These are phyloP conservation scores for Amblyteles armatorius DNA, from an alignment of 2,888 invertebrate genomes.

Conservation along the genomic window DNA sequence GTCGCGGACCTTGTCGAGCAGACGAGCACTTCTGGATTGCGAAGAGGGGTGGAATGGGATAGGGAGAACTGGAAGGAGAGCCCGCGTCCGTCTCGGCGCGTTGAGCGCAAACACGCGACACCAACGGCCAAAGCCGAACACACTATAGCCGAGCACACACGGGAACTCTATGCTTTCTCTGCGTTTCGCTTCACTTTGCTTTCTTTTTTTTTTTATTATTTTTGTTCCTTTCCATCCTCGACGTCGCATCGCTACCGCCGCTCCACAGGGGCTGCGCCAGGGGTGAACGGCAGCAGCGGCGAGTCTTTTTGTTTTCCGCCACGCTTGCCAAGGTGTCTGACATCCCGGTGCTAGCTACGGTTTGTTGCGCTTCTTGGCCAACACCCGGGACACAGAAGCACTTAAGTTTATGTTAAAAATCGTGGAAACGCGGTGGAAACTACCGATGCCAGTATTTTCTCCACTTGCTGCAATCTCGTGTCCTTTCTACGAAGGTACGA, in stretches of 20 bases:
- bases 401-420: conserved; percentile 56
- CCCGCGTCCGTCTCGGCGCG: conserved; percentile 40
- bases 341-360: conserved; percentile 58
- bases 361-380: conserved; percentile 58
- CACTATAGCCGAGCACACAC: conserved; percentile 25
- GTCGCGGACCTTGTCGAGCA: conserved; percentile 44
- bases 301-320: conserved; percentile 60
- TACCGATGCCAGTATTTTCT: conserved; percentile 21
- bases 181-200: conserved; percentile 1
- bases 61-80: conserved; percentile 18
- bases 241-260: conserved; percentile 22
- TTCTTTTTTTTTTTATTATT: conserved; percentile 17
- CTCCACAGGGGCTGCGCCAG: conserved; percentile 45
- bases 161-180: conserved; percentile 28
- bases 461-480: conserved; percentile 6
- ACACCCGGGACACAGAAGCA: conserved; percentile 25
- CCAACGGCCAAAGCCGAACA: conserved; percentile 55
- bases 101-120: conserved; percentile 45
- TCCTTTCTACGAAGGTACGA: not conserved
- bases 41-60: conserved; percentile 34
- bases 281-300: conserved; percentile 31
- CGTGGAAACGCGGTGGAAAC: conserved; percentile 39
- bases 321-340: conserved; percentile 64
- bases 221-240: conserved; percentile 11
- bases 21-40: conserved; percentile 51